Evolutionary conservation across 2,888 invertebrate species (phyloP).

Genomic region (Nymphalis c-album): DNA sequence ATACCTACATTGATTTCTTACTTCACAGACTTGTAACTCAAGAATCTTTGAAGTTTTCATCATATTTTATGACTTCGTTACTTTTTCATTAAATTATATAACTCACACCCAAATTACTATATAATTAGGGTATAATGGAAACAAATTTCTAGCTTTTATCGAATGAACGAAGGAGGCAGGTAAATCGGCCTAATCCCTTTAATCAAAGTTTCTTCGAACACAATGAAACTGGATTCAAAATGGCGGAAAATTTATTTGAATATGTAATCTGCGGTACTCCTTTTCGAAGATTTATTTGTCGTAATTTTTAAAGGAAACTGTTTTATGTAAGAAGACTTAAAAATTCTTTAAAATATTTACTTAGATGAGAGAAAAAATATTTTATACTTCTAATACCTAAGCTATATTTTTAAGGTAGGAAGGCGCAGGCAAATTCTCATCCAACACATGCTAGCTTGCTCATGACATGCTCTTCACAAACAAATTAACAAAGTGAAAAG

Average conservation of each 20-base stretch:
- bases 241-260: conserved; percentile 32
- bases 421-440: too few relatives aligned
- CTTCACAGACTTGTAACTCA: too few relatives aligned
- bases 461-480: too few relatives aligned
- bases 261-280: conserved; percentile 22
- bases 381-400: too few relatives aligned
- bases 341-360: too few relatives aligned
- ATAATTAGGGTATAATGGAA: conserved; percentile 15
- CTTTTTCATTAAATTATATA: not conserved
- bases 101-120: not conserved
- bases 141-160: conserved; percentile 26
- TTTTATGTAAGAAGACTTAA: not conserved
- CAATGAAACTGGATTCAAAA: conserved; percentile 32
- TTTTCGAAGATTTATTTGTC: conserved; percentile 1
- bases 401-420: too few relatives aligned
- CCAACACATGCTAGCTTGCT: too few relatives aligned
- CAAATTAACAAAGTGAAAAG: too few relatives aligned
- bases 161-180: conserved; percentile 27
- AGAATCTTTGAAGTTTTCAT: too few relatives aligned
- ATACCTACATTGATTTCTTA: too few relatives aligned
- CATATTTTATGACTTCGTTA: not conserved
- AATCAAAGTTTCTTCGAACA: conserved; percentile 34
- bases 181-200: conserved; percentile 36
- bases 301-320: not conserved
- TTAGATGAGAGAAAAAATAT: too few relatives aligned